A percentile compares a stretch with the other conserved stretches of the same genome.
phyloP scores from a whole-genome alignment of 1,140 invertebrate genomes.

The Lepidurus arcticus region DNA sequence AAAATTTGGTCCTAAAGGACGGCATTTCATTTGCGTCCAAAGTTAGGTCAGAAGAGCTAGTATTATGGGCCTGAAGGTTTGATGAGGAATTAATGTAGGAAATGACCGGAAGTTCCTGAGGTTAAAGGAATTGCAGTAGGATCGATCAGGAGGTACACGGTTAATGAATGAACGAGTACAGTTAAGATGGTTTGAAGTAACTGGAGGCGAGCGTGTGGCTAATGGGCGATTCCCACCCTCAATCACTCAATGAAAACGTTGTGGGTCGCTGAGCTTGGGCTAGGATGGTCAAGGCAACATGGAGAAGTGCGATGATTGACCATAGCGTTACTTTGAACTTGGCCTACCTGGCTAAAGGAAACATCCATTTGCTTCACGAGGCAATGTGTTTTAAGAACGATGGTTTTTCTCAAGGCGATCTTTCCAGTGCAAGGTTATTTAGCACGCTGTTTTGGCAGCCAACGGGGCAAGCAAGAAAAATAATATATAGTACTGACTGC shows the following conservation, averaged over 20 bases:
- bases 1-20: too few species aligned
- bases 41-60: too few species aligned
- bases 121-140: neutral
- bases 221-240: slow-evolving; percentile 3
- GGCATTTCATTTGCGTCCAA: too few species aligned
- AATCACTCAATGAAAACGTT: neutral
- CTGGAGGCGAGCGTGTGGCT: neutral
- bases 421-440: neutral
- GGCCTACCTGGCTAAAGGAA: neutral
- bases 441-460: neutral
- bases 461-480: neutral
- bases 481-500: neutral
- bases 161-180: neutral
- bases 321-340: neutral
- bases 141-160: neutral
- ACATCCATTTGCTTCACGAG: neutral
- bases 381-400: neutral
- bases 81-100: too few species aligned
- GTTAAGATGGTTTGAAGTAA: neutral
- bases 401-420: neutral
- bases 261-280: neutral
- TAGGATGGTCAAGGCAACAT: neutral
- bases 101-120: too few species aligned
- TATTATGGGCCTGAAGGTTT: too few species aligned
- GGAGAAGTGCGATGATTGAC: neutral